phyloP scores from a whole-genome alignment of 2,113 vertebrate species.

The Gila orcuttii region DNA sequence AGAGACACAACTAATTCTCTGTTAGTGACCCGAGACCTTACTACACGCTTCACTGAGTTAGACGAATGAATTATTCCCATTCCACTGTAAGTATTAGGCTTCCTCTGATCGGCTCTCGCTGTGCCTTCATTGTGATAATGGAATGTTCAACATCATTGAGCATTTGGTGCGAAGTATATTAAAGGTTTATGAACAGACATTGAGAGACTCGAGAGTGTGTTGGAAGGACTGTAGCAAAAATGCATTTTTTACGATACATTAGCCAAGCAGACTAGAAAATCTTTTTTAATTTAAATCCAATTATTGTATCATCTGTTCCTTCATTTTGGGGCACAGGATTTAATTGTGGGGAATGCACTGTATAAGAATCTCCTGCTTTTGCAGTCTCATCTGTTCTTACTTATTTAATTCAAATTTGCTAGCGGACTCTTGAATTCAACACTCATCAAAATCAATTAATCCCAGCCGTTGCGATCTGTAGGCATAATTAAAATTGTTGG shows the following conservation, averaged over 20 bases:
- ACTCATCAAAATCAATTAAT: constrained; percentile 57
- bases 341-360: constrained; percentile 65
- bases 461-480: background rate
- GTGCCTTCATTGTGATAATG: constrained; percentile 34
- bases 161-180: constrained; percentile 12
- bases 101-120: background rate
- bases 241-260: constrained; percentile 57
- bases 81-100: background rate
- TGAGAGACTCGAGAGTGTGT: constrained; percentile 21
- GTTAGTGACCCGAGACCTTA: constrained; percentile 19
- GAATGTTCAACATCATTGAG: constrained; percentile 33
- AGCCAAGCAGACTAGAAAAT: constrained; percentile 61
- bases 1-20: background rate
- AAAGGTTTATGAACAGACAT: constrained; percentile 41
- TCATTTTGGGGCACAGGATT: constrained; percentile 52
- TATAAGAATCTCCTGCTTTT: constrained; percentile 36
- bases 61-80: background rate
- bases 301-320: constrained; percentile 63
- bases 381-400: constrained; percentile 46
- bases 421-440: constrained; percentile 14
- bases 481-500: constrained; percentile 60
- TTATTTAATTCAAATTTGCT: constrained; percentile 59
- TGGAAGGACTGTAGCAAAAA: constrained; percentile 26
- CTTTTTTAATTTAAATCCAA: constrained; percentile 70
- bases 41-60: constrained; percentile 12